Percentiles rank a stretch among this genome's conserved stretches.
phyloP scores from a whole-genome alignment of 2,113 vertebrate genomes.

The Tapirus terrestris region DNA sequence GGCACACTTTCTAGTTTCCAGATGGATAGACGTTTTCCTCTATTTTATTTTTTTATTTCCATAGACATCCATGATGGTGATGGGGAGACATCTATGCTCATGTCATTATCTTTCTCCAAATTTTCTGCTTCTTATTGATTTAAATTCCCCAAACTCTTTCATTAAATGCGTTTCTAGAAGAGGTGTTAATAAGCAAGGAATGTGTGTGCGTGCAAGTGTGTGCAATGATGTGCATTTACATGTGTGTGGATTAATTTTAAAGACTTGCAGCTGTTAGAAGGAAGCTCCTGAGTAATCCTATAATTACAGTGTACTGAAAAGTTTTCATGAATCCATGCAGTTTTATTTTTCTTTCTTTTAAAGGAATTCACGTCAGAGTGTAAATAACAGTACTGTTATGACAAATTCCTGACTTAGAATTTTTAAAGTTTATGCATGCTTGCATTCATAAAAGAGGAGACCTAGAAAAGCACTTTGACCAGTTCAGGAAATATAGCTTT shows the following conservation, averaged over 20 bases:
- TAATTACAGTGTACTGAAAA: constrained; percentile 55
- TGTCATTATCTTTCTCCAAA: not conserved
- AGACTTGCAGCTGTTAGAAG: constrained; percentile 53
- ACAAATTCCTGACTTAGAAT: constrained; percentile 51
- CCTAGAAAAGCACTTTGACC: constrained; percentile 1
- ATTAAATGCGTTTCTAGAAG: not conserved
- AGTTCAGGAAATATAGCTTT: constrained; percentile 58
- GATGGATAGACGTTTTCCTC: not conserved
- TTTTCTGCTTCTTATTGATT: not conserved
- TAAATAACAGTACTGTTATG: constrained; percentile 46
- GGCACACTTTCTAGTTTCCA: not conserved
- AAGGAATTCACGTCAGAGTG: not conserved
- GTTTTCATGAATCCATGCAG: constrained; percentile 45
- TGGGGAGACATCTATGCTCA: not conserved
- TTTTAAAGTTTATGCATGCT: constrained; percentile 40
- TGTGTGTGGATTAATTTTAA: constrained; percentile 30
- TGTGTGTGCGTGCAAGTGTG: not conserved
- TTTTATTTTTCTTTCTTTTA: constrained; percentile 64
- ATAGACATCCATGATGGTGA: not conserved
- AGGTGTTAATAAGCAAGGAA: not conserved
- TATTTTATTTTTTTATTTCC: not conserved
- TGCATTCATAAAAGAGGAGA: constrained; percentile 26
- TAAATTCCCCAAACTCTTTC: not conserved
- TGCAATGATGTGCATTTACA: not conserved
- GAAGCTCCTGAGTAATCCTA: constrained; percentile 48